A percentile compares a stretch with the other conserved stretches of the same genome.
These are phyloP conservation scores for Suricata suricatta DNA, from an alignment of 2,113 vertebrate genomes.

Conservation along the genomic window DNA sequence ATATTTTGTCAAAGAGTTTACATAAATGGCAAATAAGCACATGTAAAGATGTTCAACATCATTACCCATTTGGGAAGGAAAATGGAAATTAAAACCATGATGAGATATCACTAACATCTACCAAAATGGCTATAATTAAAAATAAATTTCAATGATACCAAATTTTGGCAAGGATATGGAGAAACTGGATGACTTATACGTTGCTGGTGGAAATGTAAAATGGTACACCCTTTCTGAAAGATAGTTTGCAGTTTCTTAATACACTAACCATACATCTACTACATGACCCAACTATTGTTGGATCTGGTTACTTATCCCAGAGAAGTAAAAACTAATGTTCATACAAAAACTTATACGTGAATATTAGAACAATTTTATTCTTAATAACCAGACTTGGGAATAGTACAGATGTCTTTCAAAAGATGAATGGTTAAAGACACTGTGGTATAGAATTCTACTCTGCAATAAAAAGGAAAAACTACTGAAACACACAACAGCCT, in stretches of 20 bases:
- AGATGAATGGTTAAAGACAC: not conserved
- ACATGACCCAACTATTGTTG: not conserved
- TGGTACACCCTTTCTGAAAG: not conserved
- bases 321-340: not conserved
- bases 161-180: not conserved
- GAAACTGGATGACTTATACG: not conserved
- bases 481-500: not conserved
- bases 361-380: not conserved
- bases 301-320: not conserved
- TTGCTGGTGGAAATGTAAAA: not conserved
- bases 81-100: not conserved
- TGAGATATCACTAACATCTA: not conserved
- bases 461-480: not conserved
- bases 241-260: no score
- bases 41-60: not conserved
- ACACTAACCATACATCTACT: not conserved
- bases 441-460: not conserved
- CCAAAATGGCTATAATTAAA: not conserved
- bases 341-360: not conserved
- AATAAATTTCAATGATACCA: not conserved
- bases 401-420: not conserved
- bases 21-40: not conserved
- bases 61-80: not conserved
- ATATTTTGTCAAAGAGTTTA: not conserved
- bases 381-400: not conserved